Percentiles rank a stretch among this genome's conserved stretches.
Conservation (phyloP, 2,888 invertebrate genomes). For the Ecliptopera silaceata region DNA sequence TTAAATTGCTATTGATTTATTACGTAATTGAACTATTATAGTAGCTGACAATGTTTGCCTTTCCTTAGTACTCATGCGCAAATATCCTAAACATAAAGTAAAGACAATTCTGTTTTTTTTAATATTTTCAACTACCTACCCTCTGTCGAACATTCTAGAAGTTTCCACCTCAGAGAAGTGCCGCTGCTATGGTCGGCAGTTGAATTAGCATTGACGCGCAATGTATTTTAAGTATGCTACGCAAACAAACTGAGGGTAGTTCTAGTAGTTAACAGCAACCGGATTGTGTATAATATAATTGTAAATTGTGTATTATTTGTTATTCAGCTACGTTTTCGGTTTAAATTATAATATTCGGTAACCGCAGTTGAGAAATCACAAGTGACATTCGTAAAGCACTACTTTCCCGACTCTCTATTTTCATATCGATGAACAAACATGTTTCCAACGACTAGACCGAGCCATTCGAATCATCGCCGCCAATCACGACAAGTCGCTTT, state of each 20-base stretch:
- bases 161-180: too few relatives aligned
- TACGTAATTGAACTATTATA: slow-evolving; percentile 10
- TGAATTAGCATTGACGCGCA: too few relatives aligned
- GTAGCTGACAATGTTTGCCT: not conserved
- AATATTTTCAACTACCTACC: too few relatives aligned
- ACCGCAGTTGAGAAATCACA: slow-evolving; percentile 3
- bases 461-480: slow-evolving; percentile 13
- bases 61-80: not conserved
- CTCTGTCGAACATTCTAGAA: too few relatives aligned
- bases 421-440: slow-evolving; percentile 20
- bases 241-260: too few relatives aligned
- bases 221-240: too few relatives aligned
- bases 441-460: slow-evolving; percentile 12
- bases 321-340: not conserved
- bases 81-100: too few relatives aligned
- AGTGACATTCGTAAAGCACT: slow-evolving; percentile 18
- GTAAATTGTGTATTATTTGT: too few relatives aligned
- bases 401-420: slow-evolving; percentile 30
- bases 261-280: too few relatives aligned
- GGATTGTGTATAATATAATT: too few relatives aligned
- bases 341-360: not conserved
- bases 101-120: too few relatives aligned
- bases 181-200: too few relatives aligned
- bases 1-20: slow-evolving; percentile 24
- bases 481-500: slow-evolving; percentile 14